Evolutionary conservation across 2,113 vertebrate genomes (phyloP).

Genomic region (Callithrix jacchus): DNA sequence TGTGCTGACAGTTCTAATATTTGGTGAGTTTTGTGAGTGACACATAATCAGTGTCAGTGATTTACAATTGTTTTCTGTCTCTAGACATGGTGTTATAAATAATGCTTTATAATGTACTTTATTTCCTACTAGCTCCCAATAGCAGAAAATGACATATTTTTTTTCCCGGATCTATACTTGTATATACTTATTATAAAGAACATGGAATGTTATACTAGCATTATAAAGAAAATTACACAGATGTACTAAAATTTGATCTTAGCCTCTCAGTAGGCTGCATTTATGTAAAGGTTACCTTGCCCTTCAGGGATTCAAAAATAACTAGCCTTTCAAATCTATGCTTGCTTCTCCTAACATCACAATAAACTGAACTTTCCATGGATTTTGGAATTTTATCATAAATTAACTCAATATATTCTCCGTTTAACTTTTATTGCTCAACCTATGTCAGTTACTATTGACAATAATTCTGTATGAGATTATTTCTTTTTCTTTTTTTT

Average conservation of each 20-base stretch:
- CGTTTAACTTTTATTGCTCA: constrained; percentile 60
- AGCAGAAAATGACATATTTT: constrained; percentile 36
- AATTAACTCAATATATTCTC: constrained; percentile 55
- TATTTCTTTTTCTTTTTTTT: constrained; percentile 41
- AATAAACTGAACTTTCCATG: constrained; percentile 56
- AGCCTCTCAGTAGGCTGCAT: neutral
- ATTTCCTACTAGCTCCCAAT: neutral
- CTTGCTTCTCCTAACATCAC: constrained; percentile 31
- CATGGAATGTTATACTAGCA: constrained; percentile 22
- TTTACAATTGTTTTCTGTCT: constrained; percentile 32
- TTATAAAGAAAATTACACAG: constrained; percentile 55
- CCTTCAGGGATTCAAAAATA: constrained; percentile 64
- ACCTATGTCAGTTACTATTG: constrained; percentile 49
- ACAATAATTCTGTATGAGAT: constrained; percentile 40
- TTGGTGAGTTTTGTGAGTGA: neutral
- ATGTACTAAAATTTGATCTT: constrained; percentile 44
- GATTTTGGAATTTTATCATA: constrained; percentile 35
- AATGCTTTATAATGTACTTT: neutral
- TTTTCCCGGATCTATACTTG: neutral
- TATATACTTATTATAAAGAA: constrained; percentile 7
- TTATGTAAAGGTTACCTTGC: constrained; percentile 59
- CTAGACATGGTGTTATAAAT: constrained; percentile 12
- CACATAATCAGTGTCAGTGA: constrained; percentile 4
- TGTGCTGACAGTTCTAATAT: neutral
- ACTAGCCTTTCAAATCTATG: constrained; percentile 41